Conservation (phyloP, 2,888 invertebrate genomes). For the Apamea crenata region DNA sequence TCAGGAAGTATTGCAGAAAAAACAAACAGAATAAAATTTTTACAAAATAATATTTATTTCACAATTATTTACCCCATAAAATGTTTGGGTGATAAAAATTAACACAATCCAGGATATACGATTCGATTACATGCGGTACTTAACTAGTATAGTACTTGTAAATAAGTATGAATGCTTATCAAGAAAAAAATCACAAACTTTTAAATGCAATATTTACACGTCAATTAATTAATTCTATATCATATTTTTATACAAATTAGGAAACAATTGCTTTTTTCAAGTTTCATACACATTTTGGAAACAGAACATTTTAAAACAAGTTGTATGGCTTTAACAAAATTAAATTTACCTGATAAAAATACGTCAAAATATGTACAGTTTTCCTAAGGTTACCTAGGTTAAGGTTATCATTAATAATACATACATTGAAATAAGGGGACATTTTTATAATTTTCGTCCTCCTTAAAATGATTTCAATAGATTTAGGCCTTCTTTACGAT, state of each 20-base stretch:
- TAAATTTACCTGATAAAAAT: slow-evolving; percentile 68
- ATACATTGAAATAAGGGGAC: slow-evolving; percentile 68
- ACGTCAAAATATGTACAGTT: slow-evolving; percentile 75
- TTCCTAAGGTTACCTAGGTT: slow-evolving; percentile 62
- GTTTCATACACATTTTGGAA: slow-evolving; percentile 75
- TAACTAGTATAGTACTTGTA: slow-evolving; percentile 78
- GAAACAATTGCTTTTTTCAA: slow-evolving; percentile 70
- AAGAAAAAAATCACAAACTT: slow-evolving; percentile 85
- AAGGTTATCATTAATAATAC: slow-evolving; percentile 64
- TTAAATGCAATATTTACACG: slow-evolving; percentile 89
- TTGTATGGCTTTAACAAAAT: slow-evolving; percentile 76
- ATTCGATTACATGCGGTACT: slow-evolving; percentile 83
- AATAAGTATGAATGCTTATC: slow-evolving; percentile 74
- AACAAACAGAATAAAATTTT: slow-evolving; percentile 66
- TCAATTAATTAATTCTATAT: slow-evolving; percentile 73
- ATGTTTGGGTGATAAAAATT: slow-evolving; percentile 74
- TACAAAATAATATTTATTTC: slow-evolving; percentile 87
- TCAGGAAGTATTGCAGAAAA: slow-evolving; percentile 30
- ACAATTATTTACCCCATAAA: slow-evolving; percentile 77
- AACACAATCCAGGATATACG: slow-evolving; percentile 86
- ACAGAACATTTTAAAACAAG: slow-evolving; percentile 78
- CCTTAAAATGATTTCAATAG: slow-evolving; percentile 57
- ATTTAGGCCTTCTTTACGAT: slow-evolving; percentile 63
- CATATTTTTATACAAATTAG: slow-evolving; percentile 75
- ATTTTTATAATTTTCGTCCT: slow-evolving; percentile 53